phyloP scores from a whole-genome alignment of 23 tunicate species.

The Clavelina lepadiformis region DNA sequence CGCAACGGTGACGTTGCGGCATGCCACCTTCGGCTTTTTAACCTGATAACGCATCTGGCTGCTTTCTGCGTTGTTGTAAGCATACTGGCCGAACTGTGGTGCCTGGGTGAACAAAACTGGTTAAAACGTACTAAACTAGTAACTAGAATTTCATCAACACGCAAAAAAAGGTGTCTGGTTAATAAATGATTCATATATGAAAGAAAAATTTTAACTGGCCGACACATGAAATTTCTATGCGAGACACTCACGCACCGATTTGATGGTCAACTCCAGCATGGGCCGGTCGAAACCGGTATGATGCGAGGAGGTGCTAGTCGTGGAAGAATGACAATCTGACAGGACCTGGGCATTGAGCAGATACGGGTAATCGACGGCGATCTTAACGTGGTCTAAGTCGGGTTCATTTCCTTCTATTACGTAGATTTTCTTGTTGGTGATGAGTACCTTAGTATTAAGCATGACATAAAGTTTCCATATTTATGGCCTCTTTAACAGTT shows the following conservation, averaged over 20 bases:
- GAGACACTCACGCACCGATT: slow-evolving; percentile 21
- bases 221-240: too few relatives aligned
- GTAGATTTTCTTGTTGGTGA: slow-evolving; percentile 73
- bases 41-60: slow-evolving; percentile 2
- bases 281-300: background rate
- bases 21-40: slow-evolving; percentile 58
- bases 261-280: slow-evolving; percentile 23
- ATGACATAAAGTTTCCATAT: background rate
- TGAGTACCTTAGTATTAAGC: slow-evolving; percentile 39
- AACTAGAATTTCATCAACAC: too few relatives aligned
- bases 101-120: background rate
- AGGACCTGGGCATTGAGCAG: slow-evolving; percentile 28
- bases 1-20: slow-evolving; percentile 57
- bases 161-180: too few relatives aligned
- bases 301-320: background rate
- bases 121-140: too few relatives aligned
- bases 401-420: slow-evolving; percentile 45
- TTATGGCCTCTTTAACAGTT: too few relatives aligned
- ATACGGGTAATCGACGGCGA: slow-evolving; percentile 46
- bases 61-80: too few relatives aligned
- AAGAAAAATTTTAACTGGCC: too few relatives aligned
- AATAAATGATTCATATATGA: too few relatives aligned
- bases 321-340: background rate
- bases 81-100: too few relatives aligned
- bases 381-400: slow-evolving; percentile 42